phyloP scores from a whole-genome alignment of 2,797 vertebrate species.

The Chloroceryle inda region DNA sequence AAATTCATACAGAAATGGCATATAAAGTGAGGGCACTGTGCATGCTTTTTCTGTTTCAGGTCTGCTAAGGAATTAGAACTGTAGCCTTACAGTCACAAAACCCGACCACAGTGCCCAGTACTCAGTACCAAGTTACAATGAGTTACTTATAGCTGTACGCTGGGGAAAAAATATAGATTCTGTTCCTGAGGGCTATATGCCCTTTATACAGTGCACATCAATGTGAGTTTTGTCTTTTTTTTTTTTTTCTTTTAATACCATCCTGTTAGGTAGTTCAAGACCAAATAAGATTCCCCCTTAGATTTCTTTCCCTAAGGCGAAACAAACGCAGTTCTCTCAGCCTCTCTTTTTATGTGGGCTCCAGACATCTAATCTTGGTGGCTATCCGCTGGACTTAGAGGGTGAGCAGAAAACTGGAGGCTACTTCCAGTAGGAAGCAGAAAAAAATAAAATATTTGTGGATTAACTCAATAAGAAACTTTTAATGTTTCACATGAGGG shows the following conservation, averaged over 20 bases:
- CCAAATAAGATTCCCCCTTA: neutral
- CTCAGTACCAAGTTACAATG: neutral
- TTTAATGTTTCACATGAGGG: neutral
- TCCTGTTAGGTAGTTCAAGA: neutral
- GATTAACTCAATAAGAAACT: neutral
- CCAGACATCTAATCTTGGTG: neutral
- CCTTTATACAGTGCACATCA: neutral
- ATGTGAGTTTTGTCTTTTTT: neutral
- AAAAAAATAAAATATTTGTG: neutral
- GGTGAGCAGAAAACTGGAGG: neutral
- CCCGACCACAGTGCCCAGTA: neutral
- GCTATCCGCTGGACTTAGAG: neutral
- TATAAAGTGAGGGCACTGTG: neutral
- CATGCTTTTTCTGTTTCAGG: neutral
- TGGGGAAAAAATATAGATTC: neutral
- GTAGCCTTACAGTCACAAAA: neutral
- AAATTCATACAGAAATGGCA: neutral
- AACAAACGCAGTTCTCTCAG: neutral
- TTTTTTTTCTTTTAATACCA: neutral
- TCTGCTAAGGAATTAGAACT: conserved; percentile 1
- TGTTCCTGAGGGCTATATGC: neutral
- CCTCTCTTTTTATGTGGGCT: neutral
- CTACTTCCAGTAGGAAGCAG: neutral
- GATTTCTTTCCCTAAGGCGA: neutral
- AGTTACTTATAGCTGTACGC: neutral